These are phyloP conservation scores for Heterodera filipjevi DNA, from an alignment of 2,888 invertebrate species.

Conservation along the genomic window DNA sequence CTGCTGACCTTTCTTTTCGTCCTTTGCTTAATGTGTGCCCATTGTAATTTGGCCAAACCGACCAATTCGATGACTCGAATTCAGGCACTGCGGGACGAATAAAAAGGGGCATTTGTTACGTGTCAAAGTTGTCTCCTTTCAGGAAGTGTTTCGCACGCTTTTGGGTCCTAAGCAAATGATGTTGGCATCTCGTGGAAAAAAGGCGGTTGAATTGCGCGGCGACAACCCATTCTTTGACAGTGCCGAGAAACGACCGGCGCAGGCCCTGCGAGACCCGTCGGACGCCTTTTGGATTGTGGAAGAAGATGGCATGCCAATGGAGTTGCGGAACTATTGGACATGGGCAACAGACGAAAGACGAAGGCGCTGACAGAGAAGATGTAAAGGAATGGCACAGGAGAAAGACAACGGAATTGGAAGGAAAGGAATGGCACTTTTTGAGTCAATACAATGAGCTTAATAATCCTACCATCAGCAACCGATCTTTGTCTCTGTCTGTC, in stretches of 20 bases:
- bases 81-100: slow-evolving; percentile 14
- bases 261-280: not conserved
- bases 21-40: slow-evolving; percentile 22
- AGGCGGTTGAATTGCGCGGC: slow-evolving; percentile 21
- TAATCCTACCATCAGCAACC: not conserved
- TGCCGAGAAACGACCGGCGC: not conserved
- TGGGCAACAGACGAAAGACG: not conserved
- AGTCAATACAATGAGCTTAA: not conserved
- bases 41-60: slow-evolving; percentile 28
- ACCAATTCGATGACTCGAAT: slow-evolving; percentile 32
- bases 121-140: not conserved
- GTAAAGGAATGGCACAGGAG: not conserved
- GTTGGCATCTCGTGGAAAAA: slow-evolving; percentile 35
- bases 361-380: not conserved
- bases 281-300: slow-evolving; percentile 16
- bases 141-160: slow-evolving; percentile 40
- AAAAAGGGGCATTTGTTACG: not conserved
- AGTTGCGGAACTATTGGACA: not conserved
- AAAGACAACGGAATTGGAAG: not conserved
- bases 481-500: not conserved
- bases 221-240: not conserved
- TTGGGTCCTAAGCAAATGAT: slow-evolving; percentile 40
- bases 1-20: slow-evolving; percentile 18
- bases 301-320: slow-evolving; percentile 1
- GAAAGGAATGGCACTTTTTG: not conserved